These are phyloP conservation scores for Gryllus bimaculatus DNA, from an alignment of 1,140 invertebrate species.

Conservation along the genomic window DNA sequence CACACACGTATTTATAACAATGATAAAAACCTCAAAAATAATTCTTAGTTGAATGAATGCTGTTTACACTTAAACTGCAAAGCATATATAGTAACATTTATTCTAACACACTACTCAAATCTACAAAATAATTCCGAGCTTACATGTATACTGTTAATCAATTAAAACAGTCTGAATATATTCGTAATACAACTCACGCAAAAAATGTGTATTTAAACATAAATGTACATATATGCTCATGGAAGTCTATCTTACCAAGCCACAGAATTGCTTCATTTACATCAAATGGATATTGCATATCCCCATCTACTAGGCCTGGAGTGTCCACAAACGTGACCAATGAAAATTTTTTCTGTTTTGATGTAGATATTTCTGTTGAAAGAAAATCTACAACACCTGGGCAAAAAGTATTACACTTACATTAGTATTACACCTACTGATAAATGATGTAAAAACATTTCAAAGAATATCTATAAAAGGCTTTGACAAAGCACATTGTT, in stretches of 20 bases:
- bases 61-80: no score
- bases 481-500: no score
- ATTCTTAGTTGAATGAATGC: no score
- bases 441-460: not conserved
- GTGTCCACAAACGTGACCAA: slow-evolving; percentile 54
- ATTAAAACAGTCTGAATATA: no score
- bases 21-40: no score
- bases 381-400: slow-evolving; percentile 47
- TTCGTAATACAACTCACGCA: not conserved
- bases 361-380: slow-evolving; percentile 49
- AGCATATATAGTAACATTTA: no score
- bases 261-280: slow-evolving; percentile 49
- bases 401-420: not conserved
- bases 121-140: no score
- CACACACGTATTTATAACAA: no score
- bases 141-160: no score
- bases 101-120: no score
- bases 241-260: slow-evolving; percentile 36
- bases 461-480: no score
- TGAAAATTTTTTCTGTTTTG: slow-evolving; percentile 49
- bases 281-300: slow-evolving; percentile 57
- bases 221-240: no score
- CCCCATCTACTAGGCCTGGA: slow-evolving; percentile 52
- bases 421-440: not conserved
- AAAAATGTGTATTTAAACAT: not conserved